Conservation (phyloP, 1,140 invertebrate species). For the Drosophila hydei region DNA sequence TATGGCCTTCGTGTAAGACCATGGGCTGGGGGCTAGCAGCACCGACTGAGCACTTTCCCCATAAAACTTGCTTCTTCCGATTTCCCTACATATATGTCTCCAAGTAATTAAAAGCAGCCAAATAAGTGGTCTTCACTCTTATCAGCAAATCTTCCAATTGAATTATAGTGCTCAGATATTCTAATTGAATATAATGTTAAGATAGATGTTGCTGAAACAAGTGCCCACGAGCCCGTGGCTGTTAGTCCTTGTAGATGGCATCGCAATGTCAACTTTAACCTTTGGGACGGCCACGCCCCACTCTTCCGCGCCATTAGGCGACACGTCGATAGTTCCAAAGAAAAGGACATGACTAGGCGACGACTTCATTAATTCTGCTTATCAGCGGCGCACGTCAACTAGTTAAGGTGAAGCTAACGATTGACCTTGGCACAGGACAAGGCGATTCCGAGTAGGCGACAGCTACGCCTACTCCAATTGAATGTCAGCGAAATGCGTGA, state of each 20-base stretch:
- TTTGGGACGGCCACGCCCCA: conserved; percentile 27
- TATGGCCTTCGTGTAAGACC: too few species aligned
- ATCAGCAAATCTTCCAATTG: too few species aligned
- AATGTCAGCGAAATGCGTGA: conserved; percentile 73
- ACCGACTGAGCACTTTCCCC: too few species aligned
- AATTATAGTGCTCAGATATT: too few species aligned
- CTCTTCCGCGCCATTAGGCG: not conserved
- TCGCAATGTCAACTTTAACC: conserved; percentile 25
- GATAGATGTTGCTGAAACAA: not conserved
- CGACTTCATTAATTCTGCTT: conserved; percentile 58
- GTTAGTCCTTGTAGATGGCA: conserved; percentile 10
- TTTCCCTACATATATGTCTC: too few species aligned
- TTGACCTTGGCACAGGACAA: conserved; percentile 62
- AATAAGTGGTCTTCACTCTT: too few species aligned
- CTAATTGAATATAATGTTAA: not conserved
- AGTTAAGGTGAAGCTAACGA: conserved; percentile 16
- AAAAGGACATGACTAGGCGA: conserved; percentile 37
- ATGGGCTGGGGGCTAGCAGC: too few species aligned
- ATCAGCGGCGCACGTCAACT: conserved; percentile 51
- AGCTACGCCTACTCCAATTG: conserved; percentile 40
- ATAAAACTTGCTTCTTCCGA: too few species aligned
- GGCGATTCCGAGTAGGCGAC: conserved; percentile 43
- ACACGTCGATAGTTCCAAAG: conserved; percentile 32
- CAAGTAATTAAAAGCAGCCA: too few species aligned
- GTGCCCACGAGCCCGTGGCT: not conserved